A percentile compares a stretch with the other conserved stretches of the same genome.
Conservation (phyloP, 1,140 invertebrate genomes). For the Drosophila sechellia region DNA sequence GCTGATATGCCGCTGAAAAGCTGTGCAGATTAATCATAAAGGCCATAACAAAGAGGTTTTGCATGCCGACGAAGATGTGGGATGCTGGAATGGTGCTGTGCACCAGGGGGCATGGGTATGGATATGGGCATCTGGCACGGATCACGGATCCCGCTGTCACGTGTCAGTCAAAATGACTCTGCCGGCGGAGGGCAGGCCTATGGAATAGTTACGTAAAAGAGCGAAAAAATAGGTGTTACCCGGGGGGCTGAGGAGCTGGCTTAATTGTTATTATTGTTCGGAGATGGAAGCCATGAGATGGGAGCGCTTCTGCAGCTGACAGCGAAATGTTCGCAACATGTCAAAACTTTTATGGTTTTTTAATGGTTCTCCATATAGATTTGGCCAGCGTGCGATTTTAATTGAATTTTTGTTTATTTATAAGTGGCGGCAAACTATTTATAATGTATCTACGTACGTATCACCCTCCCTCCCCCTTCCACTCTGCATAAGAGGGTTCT, state of each 20-base stretch:
- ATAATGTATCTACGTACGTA: slow-evolving; percentile 21
- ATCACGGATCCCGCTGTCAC: slow-evolving; percentile 50
- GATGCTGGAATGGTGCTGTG: slow-evolving; percentile 9
- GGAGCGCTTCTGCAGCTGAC: slow-evolving; percentile 58
- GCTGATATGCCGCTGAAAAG: slow-evolving; percentile 65
- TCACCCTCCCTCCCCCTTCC: neutral
- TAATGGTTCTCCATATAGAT: slow-evolving; percentile 55
- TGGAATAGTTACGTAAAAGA: slow-evolving; percentile 52
- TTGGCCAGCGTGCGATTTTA: slow-evolving; percentile 40
- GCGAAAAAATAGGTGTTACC: slow-evolving; percentile 63
- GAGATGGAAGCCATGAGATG: slow-evolving; percentile 27
- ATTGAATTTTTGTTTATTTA: slow-evolving; percentile 64
- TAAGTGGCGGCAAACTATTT: slow-evolving; percentile 45
- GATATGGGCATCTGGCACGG: slow-evolving; percentile 12
- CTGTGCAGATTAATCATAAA: slow-evolving; percentile 69
- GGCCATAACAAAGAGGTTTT: slow-evolving; percentile 64
- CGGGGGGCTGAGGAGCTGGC: slow-evolving; percentile 29
- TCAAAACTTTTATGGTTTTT: slow-evolving; percentile 67
- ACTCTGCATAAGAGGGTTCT: neutral
- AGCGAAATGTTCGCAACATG: slow-evolving; percentile 70
- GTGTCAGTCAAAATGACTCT: slow-evolving; percentile 59
- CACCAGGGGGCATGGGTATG: slow-evolving; percentile 21
- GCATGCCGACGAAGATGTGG: slow-evolving; percentile 33
- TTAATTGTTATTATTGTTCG: slow-evolving; percentile 73
- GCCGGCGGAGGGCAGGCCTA: slow-evolving; percentile 44